phyloP scores from a whole-genome alignment of 2,797 vertebrate genomes.

The Steatocranus sp. region DNA sequence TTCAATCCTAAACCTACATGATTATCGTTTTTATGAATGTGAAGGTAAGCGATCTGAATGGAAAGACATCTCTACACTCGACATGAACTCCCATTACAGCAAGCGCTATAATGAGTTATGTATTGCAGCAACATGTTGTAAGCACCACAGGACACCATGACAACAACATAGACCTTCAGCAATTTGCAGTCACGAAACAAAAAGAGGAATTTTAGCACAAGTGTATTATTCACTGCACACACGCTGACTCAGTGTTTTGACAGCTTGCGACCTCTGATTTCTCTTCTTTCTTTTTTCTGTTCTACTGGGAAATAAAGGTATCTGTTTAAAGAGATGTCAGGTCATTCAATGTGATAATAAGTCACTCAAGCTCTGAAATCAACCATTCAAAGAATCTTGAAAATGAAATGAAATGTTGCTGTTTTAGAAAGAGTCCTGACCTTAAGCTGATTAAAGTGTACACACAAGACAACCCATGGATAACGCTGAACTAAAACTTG shows the following conservation, averaged over 20 bases:
- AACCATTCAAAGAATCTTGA: not conserved
- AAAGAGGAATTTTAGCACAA: not conserved
- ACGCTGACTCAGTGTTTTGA: not conserved
- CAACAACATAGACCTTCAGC: not conserved
- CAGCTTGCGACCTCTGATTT: not conserved
- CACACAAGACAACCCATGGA: not conserved
- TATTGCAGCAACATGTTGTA: not conserved
- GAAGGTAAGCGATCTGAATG: not conserved
- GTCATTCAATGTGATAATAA: not conserved
- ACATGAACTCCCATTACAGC: not conserved
- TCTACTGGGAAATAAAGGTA: not conserved
- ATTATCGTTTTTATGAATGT: not conserved
- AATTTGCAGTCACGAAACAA: not conserved
- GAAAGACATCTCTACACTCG: not conserved
- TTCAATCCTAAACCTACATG: not conserved
- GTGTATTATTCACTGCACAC: not conserved
- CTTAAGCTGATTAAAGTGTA: slow-evolving; percentile 6
- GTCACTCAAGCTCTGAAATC: not conserved
- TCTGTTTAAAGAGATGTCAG: not conserved
- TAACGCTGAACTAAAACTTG: slow-evolving; percentile 15
- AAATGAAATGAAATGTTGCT: not conserved
- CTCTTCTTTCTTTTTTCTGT: not conserved
- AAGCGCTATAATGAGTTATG: not conserved
- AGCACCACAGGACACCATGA: not conserved
- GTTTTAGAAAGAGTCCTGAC: slow-evolving; percentile 8